These are phyloP conservation scores for Mus pahari DNA, from an alignment of 2,113 vertebrate genomes.

Conservation along the genomic window DNA sequence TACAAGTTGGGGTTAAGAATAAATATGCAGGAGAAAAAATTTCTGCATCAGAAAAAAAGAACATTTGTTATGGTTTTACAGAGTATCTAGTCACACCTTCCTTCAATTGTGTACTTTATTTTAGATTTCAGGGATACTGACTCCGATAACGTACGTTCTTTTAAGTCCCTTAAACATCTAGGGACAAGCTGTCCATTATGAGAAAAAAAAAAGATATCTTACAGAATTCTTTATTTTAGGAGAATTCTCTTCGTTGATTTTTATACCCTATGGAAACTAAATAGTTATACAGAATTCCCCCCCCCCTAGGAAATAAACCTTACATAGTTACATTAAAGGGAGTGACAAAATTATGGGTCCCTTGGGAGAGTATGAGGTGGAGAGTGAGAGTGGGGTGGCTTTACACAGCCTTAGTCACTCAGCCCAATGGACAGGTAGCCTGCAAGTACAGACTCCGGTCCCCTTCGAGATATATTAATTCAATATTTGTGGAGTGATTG, in stretches of 20 bases:
- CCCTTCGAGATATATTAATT: background rate
- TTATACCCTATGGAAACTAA: background rate
- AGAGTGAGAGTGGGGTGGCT: background rate
- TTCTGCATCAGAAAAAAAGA: background rate
- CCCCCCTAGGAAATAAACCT: background rate
- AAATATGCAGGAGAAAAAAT: background rate
- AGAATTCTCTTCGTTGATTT: background rate
- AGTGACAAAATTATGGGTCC: constrained; percentile 46
- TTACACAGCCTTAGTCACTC: background rate
- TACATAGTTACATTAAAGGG: constrained; percentile 39
- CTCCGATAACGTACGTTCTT: background rate
- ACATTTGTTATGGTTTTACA: constrained; percentile 48
- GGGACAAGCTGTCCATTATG: constrained; percentile 24
- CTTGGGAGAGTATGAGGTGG: background rate
- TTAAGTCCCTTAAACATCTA: constrained; percentile 28
- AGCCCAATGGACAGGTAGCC: background rate
- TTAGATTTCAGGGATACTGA: background rate
- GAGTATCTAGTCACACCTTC: background rate
- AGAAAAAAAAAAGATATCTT: constrained; percentile 49
- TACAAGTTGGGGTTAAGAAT: background rate
- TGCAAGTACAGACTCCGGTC: background rate
- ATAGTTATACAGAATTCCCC: constrained; percentile 41
- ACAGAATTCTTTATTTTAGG: constrained; percentile 64
- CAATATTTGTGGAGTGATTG: background rate
- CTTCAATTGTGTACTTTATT: constrained; percentile 12